A percentile compares a stretch with the other conserved stretches of the same genome.
These are phyloP conservation scores for Meta bourneti DNA, from an alignment of 2,888 invertebrate genomes.

Conservation along the genomic window DNA sequence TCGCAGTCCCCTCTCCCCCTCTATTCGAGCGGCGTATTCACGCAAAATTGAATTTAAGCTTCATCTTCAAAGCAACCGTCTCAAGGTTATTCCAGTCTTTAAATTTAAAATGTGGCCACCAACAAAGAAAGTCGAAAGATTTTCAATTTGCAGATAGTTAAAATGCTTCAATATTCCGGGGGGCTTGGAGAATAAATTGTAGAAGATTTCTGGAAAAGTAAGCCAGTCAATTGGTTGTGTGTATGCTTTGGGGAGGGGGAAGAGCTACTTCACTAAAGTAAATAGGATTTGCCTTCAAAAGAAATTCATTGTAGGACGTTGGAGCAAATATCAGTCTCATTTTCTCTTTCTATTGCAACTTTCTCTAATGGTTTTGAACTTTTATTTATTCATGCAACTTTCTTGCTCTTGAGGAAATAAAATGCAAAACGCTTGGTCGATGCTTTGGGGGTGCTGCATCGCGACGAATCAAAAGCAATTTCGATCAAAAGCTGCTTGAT, in stretches of 20 bases:
- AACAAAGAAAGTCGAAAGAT: not conserved
- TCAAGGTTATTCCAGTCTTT: constrained; percentile 25
- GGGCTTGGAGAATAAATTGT: not conserved
- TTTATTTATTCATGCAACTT: not conserved
- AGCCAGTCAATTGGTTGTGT: constrained; percentile 1
- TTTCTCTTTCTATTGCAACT: not conserved
- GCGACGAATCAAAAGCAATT: no score
- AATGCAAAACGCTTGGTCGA: no score
- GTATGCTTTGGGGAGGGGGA: not conserved
- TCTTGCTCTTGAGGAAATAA: not conserved
- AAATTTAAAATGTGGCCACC: not conserved
- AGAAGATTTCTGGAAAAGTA: not conserved
- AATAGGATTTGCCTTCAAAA: not conserved
- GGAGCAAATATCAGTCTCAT: not conserved
- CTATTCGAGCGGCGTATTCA: not conserved
- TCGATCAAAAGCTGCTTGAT: no score
- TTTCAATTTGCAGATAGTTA: constrained; percentile 1
- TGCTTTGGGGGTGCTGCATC: no score
- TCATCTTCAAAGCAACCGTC: constrained; percentile 12
- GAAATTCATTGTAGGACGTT: not conserved
- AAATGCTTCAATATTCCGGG: not conserved
- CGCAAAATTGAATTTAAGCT: constrained; percentile 27
- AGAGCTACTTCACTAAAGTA: not conserved
- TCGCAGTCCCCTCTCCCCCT: no score
- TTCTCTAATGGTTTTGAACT: not conserved